These are phyloP conservation scores for Standfussiana lucernea DNA, from an alignment of 2,888 invertebrate species.

Conservation along the genomic window DNA sequence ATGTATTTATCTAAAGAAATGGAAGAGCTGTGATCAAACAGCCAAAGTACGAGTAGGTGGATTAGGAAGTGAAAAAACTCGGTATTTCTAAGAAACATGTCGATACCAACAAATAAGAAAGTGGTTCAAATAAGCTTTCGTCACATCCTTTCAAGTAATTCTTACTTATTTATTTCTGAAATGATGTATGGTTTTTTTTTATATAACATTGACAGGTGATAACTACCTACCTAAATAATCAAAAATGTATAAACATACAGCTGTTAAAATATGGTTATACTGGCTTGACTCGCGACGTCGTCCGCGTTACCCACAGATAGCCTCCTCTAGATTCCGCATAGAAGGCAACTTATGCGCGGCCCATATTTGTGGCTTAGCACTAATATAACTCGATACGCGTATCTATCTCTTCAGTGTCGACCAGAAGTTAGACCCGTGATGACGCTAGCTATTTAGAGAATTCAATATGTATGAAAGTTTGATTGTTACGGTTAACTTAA, in stretches of 20 bases:
- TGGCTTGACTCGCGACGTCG: not conserved
- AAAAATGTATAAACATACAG: not conserved
- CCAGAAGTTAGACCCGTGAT: too few relatives aligned
- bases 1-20: slow-evolving; percentile 49
- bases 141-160: not conserved
- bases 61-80: slow-evolving; percentile 9
- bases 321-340: too few relatives aligned
- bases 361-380: too few relatives aligned
- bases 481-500: too few relatives aligned
- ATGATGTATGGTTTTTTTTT: not conserved
- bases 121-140: slow-evolving; percentile 15
- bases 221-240: not conserved
- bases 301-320: too few relatives aligned
- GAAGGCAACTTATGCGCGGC: too few relatives aligned
- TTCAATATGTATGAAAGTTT: too few relatives aligned
- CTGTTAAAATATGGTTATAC: not conserved
- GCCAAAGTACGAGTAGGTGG: not conserved
- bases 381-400: too few relatives aligned
- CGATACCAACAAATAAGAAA: slow-evolving; percentile 7
- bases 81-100: slow-evolving; percentile 44
- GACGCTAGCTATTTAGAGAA: too few relatives aligned
- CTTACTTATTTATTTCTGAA: slow-evolving; percentile 9
- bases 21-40: slow-evolving; percentile 32
- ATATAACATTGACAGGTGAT: not conserved
- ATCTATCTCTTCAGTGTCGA: too few relatives aligned